Conservation (phyloP, 2,113 vertebrate genomes). For the Riparia riparia region DNA sequence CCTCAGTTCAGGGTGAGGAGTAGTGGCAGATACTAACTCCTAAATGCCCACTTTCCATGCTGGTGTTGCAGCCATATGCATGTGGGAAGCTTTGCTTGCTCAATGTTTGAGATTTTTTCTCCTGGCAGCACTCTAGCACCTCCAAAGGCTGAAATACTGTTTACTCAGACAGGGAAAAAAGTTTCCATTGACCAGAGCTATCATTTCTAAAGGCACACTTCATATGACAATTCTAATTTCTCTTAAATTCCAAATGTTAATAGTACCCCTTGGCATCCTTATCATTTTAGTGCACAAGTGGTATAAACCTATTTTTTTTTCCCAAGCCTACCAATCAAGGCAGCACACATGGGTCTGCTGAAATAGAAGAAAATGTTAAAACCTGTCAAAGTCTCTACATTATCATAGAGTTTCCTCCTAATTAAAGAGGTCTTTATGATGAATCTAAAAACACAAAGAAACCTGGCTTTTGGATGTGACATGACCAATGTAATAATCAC, state of each 20-base stretch:
- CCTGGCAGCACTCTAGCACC: neutral
- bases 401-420: neutral
- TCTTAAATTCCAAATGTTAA: neutral
- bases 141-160: neutral
- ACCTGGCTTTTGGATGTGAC: neutral
- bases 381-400: neutral
- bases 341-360: neutral
- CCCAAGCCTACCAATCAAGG: neutral
- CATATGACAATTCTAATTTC: neutral
- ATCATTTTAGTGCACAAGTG: neutral
- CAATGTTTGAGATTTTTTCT: accelerated
- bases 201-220: neutral
- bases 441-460: neutral
- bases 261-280: neutral
- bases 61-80: neutral
- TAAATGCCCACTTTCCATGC: neutral
- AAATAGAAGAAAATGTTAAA: neutral
- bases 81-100: neutral
- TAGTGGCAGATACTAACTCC: neutral
- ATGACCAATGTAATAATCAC: neutral
- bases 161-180: neutral
- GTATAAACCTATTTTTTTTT: neutral
- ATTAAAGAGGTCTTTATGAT: neutral
- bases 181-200: neutral
- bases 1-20: accelerated